Evolutionary conservation across 2,113 vertebrate species (phyloP), one percentile per base, ranked within the genome.

Genomic region (Dicrurus megarhynchus): DNA sequence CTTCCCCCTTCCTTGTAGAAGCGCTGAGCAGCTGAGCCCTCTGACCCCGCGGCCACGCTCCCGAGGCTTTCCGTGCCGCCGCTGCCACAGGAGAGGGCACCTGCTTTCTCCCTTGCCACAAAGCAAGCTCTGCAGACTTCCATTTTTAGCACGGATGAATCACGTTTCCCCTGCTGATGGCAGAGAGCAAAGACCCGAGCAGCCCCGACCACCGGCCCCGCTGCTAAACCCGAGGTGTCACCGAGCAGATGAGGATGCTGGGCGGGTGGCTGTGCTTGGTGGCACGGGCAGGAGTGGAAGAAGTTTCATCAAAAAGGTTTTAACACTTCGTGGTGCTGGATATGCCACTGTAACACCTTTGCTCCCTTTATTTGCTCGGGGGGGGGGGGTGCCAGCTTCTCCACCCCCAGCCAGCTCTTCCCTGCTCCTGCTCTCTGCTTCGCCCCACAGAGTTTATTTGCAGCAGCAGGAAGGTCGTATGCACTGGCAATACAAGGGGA

Each of bases 1-100:
- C 39, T 67, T 39, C 5, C 14, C 30, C 28, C 30, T 67, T 82
- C 14, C 53, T 30, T 4, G 0, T 10, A 16, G 9, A 46, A 39
- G 33, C 1, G 0, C 32, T 3, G 63, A 64, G 78, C 91, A 73
- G 74, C 77, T 87, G 78, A 93, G 63, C 55, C 74, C 61, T 59
- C 24, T 71, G 56, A 32, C 68, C 53, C 7, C 0, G 14, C 0
- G 0, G 50, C 55, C 35, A 1, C 0, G 0, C n/a, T 46, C 47
- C 44, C 1, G 1, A 65, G 68, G n/a, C 37, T 70, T 86, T 60
- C 85, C 5, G 8, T 65, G 50, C 57, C 4, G 0, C 15, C 1
- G 0, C 49, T 83, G 75, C 84, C 21, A 4, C 0, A 11, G 56
- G 53, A 76, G 32, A 77, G 33, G 59, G 19, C 68, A 78, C 59